Evolutionary conservation across 1,140 invertebrate species (phyloP).

Genomic region (Euwallacea similis): DNA sequence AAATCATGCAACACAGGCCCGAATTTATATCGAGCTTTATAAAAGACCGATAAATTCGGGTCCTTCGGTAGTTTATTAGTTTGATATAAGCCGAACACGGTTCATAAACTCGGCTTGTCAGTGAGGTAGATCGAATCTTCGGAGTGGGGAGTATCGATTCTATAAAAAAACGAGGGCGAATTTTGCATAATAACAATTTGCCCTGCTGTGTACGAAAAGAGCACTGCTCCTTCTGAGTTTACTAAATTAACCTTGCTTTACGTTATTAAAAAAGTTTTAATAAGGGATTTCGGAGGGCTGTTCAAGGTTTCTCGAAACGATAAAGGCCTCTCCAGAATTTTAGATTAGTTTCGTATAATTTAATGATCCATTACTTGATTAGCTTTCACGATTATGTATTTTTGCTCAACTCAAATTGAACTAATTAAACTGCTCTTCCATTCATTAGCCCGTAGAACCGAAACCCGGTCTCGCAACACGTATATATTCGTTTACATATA

Average conservation of each 20-base stretch:
- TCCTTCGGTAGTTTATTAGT: conserved; percentile 29
- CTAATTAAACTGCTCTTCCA: no score
- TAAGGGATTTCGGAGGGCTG: conserved; percentile 17
- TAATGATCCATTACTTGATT: conserved; percentile 2
- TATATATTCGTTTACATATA: conserved; percentile 4
- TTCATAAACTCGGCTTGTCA: conserved; percentile 29
- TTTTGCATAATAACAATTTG: conserved; percentile 34
- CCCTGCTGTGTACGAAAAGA: conserved; percentile 1
- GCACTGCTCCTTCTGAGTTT: conserved; percentile 13
- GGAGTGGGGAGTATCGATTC: conserved; percentile 30
- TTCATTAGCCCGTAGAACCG: no score
- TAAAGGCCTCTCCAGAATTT: not conserved
- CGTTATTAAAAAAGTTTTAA: conserved; percentile 28
- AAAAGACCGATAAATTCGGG: conserved; percentile 26
- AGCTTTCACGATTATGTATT: not conserved
- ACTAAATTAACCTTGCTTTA: conserved; percentile 22
- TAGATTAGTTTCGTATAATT: not conserved
- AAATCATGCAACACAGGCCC: conserved; percentile 24
- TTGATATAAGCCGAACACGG: conserved; percentile 33
- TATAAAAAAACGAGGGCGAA: conserved; percentile 28
- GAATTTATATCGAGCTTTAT: conserved; percentile 17
- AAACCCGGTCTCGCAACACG: no score
- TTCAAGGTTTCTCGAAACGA: conserved; percentile 1
- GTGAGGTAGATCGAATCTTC: conserved; percentile 29
- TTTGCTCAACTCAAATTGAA: no score